Conservation (phyloP, 1,140 invertebrate species). For the Aphelenchoides avenae region DNA sequence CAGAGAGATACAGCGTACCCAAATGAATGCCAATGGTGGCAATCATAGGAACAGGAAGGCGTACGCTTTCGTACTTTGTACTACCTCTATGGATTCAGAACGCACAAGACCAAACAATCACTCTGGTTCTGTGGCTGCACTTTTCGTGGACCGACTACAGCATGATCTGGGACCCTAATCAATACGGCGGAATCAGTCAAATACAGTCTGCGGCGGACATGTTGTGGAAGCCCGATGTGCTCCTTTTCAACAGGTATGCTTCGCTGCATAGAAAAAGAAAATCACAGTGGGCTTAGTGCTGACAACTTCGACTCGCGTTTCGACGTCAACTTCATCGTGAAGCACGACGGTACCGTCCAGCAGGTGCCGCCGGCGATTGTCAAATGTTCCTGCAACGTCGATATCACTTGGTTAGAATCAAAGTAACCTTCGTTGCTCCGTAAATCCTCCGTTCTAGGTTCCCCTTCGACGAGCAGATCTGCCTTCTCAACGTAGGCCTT, state of each 20-base stretch:
- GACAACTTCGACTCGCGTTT: no score
- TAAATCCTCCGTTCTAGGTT: no score
- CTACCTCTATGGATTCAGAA: slow-evolving; percentile 37
- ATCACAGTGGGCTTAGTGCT: slow-evolving; percentile 2
- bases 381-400: slow-evolving; percentile 97
- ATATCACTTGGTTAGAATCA: slow-evolving; percentile 92
- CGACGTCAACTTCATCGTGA: no score
- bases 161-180: slow-evolving; percentile 75
- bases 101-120: slow-evolving; percentile 50
- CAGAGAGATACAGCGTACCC: no score
- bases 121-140: slow-evolving; percentile 48
- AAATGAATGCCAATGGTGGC: neutral
- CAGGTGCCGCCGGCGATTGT: slow-evolving; percentile 95
- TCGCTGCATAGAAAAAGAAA: no score
- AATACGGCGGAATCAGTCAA: slow-evolving; percentile 86
- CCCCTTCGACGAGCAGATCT: slow-evolving; percentile 60
- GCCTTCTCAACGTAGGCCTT: slow-evolving; percentile 62
- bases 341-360: no score
- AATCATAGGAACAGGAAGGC: no score
- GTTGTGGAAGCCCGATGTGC: slow-evolving; percentile 46
- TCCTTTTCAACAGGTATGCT: slow-evolving; percentile 39
- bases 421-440: no score
- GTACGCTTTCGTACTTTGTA: no score
- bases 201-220: slow-evolving; percentile 72
- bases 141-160: slow-evolving; percentile 49